Evolutionary conservation across 2,113 vertebrate genomes (phyloP).

Genomic region (Lagopus muta): DNA sequence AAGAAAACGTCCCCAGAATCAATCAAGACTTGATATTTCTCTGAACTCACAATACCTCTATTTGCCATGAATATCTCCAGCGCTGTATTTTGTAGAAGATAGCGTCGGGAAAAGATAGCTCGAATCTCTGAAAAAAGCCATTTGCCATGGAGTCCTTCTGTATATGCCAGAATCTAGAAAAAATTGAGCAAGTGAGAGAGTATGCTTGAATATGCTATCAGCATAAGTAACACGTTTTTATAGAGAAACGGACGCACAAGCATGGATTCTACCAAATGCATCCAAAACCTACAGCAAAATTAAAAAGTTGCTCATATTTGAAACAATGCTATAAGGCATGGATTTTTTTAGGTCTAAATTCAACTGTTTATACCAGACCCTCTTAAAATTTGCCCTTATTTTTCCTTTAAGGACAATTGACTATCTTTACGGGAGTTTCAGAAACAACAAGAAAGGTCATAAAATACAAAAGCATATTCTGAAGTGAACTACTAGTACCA

Average conservation of each 20-base stretch:
- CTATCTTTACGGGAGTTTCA: neutral
- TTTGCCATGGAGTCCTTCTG: conserved; percentile 97
- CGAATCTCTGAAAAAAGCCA: conserved; percentile 98
- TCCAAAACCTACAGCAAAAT: neutral
- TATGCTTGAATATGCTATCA: neutral
- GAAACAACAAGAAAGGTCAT: neutral
- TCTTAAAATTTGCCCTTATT: neutral
- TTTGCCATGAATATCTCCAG: conserved; percentile 99
- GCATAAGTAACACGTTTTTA: neutral
- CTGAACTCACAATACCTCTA: conserved; percentile 83
- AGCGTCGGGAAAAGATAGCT: conserved; percentile 92
- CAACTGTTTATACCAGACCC: neutral
- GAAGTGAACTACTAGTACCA: neutral
- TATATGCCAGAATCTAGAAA: conserved; percentile 90
- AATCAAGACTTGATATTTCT: neutral
- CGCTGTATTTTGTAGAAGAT: conserved; percentile 95
- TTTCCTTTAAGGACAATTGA: neutral
- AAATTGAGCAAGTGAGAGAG: neutral
- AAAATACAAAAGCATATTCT: neutral
- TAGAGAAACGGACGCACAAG: neutral
- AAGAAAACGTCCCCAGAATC: neutral
- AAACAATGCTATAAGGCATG: neutral
- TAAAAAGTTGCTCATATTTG: neutral
- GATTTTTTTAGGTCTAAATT: neutral
- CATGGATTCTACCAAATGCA: neutral